These are phyloP conservation scores for Pipistrellus kuhlii DNA, from an alignment of 2,797 vertebrate species.

Conservation along the genomic window DNA sequence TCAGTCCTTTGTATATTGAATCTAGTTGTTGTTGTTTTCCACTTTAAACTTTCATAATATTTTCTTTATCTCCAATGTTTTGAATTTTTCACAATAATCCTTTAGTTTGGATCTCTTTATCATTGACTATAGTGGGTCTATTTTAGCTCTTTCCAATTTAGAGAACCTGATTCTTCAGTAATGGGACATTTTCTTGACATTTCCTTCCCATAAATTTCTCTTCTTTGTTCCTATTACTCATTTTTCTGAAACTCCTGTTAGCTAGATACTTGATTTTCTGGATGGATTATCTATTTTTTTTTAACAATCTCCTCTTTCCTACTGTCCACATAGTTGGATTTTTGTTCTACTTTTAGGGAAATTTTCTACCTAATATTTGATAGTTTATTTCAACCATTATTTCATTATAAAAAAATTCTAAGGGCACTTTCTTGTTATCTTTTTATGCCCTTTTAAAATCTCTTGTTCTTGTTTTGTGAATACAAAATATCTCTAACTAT, in stretches of 20 bases:
- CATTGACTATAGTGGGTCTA: not conserved
- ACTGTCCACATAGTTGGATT: not conserved
- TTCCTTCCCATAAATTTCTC: not conserved
- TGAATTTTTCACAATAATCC: slow-evolving; percentile 5
- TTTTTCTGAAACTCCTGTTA: not conserved
- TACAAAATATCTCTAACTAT: not conserved
- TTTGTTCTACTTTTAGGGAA: not conserved
- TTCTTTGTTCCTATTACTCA: not conserved
- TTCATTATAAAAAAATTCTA: not conserved
- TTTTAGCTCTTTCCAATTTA: not conserved
- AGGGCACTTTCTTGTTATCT: not conserved
- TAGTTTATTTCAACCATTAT: not conserved
- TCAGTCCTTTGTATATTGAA: not conserved
- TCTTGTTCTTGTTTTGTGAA: not conserved
- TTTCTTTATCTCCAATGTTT: not conserved
- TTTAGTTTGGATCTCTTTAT: not conserved
- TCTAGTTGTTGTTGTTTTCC: not conserved
- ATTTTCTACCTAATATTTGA: not conserved
- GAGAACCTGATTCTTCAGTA: not conserved
- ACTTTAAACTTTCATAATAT: not conserved
- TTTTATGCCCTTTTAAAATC: not conserved
- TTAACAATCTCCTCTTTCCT: not conserved
- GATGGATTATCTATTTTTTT: not conserved
- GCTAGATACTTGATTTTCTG: not conserved
- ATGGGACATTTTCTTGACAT: not conserved